A percentile compares a stretch with the other conserved stretches of the same genome.
These are phyloP conservation scores for Lycaon pictus DNA, from an alignment of 2,113 vertebrate genomes.

Conservation along the genomic window DNA sequence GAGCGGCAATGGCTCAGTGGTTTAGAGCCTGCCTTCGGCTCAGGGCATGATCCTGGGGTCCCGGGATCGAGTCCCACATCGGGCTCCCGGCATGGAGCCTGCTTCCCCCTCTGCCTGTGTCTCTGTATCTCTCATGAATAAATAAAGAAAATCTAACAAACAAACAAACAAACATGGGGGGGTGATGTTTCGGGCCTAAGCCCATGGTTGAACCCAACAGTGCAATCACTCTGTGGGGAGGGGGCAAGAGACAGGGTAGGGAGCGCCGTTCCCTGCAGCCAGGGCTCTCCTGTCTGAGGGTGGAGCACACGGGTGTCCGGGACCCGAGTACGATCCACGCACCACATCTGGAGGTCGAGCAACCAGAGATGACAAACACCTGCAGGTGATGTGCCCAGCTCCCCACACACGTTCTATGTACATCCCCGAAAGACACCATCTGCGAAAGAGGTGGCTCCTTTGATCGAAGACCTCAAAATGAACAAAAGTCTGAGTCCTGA, in stretches of 20 bases:
- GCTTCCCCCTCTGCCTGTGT: too few relatives aligned
- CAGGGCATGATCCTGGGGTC: too few relatives aligned
- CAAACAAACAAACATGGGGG: too few relatives aligned
- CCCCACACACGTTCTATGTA: background rate
- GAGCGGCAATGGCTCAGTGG: too few relatives aligned
- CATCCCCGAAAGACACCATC: background rate
- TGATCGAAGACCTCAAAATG: background rate
- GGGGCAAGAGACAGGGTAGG: too few relatives aligned
- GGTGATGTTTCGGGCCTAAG: background rate
- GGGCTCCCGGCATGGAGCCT: too few relatives aligned
- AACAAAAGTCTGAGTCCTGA: background rate
- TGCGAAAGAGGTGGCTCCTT: background rate
- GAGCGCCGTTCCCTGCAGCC: background rate
- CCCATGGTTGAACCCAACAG: rapidly evolving
- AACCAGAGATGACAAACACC: background rate
- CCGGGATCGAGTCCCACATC: too few relatives aligned
- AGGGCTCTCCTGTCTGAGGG: background rate
- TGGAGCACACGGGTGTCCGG: too few relatives aligned
- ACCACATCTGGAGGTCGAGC: background rate
- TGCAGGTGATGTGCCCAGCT: background rate
- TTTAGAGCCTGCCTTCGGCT: too few relatives aligned
- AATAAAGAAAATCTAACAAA: too few relatives aligned
- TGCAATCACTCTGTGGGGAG: too few relatives aligned
- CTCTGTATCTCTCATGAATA: too few relatives aligned
- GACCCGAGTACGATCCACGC: rapidly evolving